Evolutionary conservation across 2,888 invertebrate genomes (phyloP).

Genomic region (Drosophila ustulata): DNA sequence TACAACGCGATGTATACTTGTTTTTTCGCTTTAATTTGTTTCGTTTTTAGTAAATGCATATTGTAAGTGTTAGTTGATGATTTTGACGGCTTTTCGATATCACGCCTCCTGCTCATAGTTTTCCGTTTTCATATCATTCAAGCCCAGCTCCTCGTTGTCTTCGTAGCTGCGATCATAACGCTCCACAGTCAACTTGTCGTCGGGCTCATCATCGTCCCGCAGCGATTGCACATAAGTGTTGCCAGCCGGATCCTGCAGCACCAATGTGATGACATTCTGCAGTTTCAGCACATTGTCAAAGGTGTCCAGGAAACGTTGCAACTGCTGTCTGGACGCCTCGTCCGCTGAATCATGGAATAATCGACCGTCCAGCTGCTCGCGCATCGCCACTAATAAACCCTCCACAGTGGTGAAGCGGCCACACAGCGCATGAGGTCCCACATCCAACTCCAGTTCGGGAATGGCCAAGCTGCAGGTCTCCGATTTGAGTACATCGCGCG

Average conservation of each 20-base stretch:
- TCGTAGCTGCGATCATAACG: slow-evolving; percentile 94
- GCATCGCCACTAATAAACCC: slow-evolving; percentile 92
- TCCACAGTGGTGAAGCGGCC: slow-evolving; percentile 98
- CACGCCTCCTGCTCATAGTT: slow-evolving; percentile 86
- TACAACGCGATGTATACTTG: not conserved
- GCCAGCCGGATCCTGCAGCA: slow-evolving; percentile 98
- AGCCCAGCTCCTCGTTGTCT: slow-evolving; percentile 97
- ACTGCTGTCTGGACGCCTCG: slow-evolving; percentile 85
- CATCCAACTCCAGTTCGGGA: slow-evolving; percentile 95
- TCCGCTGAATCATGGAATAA: slow-evolving; percentile 91
- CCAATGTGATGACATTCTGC: slow-evolving; percentile 88
- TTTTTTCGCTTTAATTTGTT: slow-evolving; percentile 3
- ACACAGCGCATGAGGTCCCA: slow-evolving; percentile 93
- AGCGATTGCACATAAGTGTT: slow-evolving; percentile 98
- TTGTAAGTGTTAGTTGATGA: not conserved
- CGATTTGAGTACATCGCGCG: slow-evolving; percentile 97
- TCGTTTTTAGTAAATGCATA: slow-evolving; percentile 55
- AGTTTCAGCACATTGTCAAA: slow-evolving; percentile 89
- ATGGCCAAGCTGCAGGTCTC: slow-evolving; percentile 92
- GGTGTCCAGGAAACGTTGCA: slow-evolving; percentile 88
- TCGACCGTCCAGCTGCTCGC: slow-evolving; percentile 90
- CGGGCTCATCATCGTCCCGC: slow-evolving; percentile 87
- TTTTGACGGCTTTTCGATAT: slow-evolving; percentile 22
- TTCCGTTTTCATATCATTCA: slow-evolving; percentile 98
- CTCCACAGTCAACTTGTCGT: slow-evolving; percentile 90